Conservation (phyloP, 2,797 vertebrate species). For the Hydrophis major region DNA sequence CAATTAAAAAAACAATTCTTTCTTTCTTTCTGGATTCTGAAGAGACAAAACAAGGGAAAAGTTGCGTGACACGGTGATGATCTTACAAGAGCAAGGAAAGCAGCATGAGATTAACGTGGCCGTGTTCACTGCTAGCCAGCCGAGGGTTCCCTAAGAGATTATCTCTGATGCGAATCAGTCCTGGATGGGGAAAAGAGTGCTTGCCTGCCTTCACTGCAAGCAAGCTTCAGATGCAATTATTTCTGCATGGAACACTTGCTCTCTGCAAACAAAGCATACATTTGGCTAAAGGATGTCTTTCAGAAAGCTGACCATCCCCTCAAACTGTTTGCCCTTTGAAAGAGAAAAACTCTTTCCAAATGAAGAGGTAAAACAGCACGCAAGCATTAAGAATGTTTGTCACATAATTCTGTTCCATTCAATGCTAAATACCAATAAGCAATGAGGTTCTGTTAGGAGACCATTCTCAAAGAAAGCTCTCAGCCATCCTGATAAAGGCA, state of each 20-base stretch:
- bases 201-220: background rate
- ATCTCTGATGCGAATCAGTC: background rate
- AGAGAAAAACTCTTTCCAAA: background rate
- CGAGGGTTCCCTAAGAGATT: background rate
- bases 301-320: constrained; percentile 1
- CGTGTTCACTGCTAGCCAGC: background rate
- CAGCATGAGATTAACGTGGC: no score
- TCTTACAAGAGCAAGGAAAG: background rate
- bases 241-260: constrained; percentile 7
- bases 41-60: background rate
- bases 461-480: background rate
- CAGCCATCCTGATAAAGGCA: background rate
- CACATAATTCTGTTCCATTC: background rate
- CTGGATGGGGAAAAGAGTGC: background rate
- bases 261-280: background rate
- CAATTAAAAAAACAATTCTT: background rate
- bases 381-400: background rate
- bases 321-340: background rate
- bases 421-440: background rate
- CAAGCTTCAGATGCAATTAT: constrained; percentile 16
- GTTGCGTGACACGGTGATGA: background rate
- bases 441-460: background rate
- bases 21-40: background rate
- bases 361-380: background rate
- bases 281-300: constrained; percentile 12